phyloP scores from a whole-genome alignment of 2,888 invertebrate species.

The Acanthoscelides obtectus region DNA sequence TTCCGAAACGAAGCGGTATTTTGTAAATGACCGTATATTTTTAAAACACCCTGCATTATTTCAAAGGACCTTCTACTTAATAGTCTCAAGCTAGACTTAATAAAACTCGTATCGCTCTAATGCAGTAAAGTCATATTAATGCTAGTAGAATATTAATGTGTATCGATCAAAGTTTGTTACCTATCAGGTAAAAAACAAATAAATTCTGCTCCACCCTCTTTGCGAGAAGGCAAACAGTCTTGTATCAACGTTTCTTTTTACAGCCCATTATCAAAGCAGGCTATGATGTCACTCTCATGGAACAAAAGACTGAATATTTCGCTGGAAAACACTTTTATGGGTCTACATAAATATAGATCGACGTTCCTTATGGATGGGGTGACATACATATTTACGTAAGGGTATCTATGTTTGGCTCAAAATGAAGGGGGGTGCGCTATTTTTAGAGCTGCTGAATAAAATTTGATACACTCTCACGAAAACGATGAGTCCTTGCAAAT shows the following conservation, averaged over 20 bases:
- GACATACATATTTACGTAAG: no score
- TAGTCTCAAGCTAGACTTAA: background rate
- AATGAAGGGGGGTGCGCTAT: background rate
- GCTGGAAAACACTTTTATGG: background rate
- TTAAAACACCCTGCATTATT: no score
- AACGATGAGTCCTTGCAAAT: no score
- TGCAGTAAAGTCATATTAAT: background rate
- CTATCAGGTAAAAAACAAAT: background rate
- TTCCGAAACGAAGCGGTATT: no score
- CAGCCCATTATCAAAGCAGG: background rate
- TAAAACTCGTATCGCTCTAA: background rate
- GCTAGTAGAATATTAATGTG: background rate
- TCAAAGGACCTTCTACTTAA: no score
- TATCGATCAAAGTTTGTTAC: background rate
- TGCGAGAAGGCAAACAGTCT: background rate
- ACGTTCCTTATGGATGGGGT: background rate
- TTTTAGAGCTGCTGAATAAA: no score
- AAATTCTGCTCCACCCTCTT: background rate
- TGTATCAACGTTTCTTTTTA: background rate
- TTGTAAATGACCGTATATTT: no score
- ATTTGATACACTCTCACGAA: no score
- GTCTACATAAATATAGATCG: background rate
- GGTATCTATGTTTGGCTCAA: background rate
- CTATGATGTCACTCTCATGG: background rate
- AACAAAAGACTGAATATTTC: background rate